A percentile compares a stretch with the other conserved stretches of the same genome.
These are phyloP conservation scores for Trochalopteron elliotii DNA, from an alignment of 2,113 vertebrate species.

Conservation along the genomic window DNA sequence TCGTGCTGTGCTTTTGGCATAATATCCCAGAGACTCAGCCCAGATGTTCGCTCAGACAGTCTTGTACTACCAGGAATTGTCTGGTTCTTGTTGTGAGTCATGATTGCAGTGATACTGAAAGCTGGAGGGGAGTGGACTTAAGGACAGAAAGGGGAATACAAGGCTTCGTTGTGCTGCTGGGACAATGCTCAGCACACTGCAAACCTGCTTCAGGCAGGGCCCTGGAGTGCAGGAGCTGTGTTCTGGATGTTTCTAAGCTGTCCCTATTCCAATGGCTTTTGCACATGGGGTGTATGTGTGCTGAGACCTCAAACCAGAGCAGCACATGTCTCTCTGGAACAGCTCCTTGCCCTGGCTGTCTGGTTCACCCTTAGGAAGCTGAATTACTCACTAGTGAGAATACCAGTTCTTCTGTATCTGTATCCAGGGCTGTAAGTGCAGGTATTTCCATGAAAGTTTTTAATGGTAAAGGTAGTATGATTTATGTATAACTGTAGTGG, in stretches of 20 bases:
- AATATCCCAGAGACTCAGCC: not conserved
- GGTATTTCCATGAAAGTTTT: not conserved
- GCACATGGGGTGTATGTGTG: not conserved
- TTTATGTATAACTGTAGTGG: not conserved
- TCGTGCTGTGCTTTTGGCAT: not conserved
- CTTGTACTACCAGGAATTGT: not conserved
- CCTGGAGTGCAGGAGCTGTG: not conserved
- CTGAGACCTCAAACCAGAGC: not conserved
- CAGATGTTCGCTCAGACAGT: not conserved
- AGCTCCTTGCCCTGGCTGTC: not conserved
- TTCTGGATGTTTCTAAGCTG: not conserved
- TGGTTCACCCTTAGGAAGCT: not conserved
- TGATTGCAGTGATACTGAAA: not conserved
- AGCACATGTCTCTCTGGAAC: not conserved
- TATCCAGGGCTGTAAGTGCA: not conserved
- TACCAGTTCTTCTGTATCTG: accelerated
- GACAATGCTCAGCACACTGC: accelerated
- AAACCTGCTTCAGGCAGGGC: not conserved
- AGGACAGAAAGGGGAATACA: accelerated
- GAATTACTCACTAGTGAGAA: not conserved
- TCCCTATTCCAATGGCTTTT: not conserved
- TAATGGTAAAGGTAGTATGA: not conserved
- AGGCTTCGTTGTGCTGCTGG: not conserved
- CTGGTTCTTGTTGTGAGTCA: not conserved
- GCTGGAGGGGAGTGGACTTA: not conserved